Percentiles rank a stretch among this genome's conserved stretches.
These are phyloP conservation scores for Scleropages formosus DNA, from an alignment of 2,797 vertebrate species.

Conservation along the genomic window DNA sequence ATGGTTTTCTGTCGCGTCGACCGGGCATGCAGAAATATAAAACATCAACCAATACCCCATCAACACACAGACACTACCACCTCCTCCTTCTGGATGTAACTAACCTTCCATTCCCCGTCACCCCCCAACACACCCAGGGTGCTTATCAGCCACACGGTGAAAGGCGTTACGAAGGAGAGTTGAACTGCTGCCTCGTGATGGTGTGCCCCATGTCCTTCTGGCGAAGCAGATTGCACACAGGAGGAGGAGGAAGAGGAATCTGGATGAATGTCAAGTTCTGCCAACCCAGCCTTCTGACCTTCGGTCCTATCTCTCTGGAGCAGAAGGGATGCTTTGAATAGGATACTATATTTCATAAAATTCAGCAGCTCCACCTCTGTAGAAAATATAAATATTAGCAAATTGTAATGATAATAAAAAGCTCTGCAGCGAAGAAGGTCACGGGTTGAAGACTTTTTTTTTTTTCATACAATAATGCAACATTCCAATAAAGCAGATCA, in stretches of 20 bases:
- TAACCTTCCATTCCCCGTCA: not conserved
- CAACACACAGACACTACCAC: slow-evolving; percentile 2
- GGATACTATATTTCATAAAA: slow-evolving; percentile 31
- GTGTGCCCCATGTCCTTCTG: slow-evolving; percentile 21
- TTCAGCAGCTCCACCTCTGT: slow-evolving; percentile 35
- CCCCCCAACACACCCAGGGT: not conserved
- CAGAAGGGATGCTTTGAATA: slow-evolving; percentile 46
- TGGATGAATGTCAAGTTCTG: slow-evolving; percentile 51
- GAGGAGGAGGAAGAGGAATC: slow-evolving; percentile 49
- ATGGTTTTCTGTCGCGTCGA: not conserved
- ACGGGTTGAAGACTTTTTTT: slow-evolving; percentile 14
- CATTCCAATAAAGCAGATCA: not conserved
- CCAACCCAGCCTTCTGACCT: slow-evolving; percentile 47
- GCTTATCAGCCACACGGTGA: slow-evolving; percentile 4
- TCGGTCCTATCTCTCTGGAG: slow-evolving; percentile 44
- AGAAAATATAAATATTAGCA: not conserved
- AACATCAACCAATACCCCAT: not conserved
- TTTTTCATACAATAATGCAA: not conserved
- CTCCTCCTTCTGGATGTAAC: slow-evolving; percentile 24
- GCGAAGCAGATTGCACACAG: slow-evolving; percentile 32
- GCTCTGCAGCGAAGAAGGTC: slow-evolving; percentile 28
- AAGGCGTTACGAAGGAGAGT: not conserved
- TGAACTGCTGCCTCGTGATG: slow-evolving; percentile 16
- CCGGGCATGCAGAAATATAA: not conserved
- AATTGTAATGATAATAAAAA: not conserved